Base-by-base conservation (phyloP, 2,797 vertebrate species). In the Myotis planiceps region DNA sequence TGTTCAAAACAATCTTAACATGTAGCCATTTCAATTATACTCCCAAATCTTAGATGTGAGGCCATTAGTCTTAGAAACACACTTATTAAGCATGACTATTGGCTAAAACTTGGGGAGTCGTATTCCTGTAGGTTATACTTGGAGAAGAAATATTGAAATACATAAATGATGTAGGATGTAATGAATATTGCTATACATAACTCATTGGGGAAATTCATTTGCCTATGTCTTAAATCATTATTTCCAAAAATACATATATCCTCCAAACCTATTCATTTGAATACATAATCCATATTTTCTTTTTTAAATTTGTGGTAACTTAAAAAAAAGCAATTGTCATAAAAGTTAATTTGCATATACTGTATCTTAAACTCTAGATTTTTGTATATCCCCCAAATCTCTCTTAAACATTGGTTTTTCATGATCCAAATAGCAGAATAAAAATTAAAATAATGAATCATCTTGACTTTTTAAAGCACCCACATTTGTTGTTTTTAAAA, bases 191-290 rank as follows among this genome's bases (percentile, higher is more conserved):
- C 42, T 68, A 65, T 92, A 78, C 29, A 88, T 85, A 95, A 86
- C 95, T 96, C 83, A 95, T 29, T 80, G 42, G 58, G 8, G 29
- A 94, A 93, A 25, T 34, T 89, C 37, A 6, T 39, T 94, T 93
- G 21, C 21, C 18, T 88, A 37, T 49, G 14, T 79, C 68, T 88
- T 87, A 83, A 92, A 76, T 78, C 8, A 80, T 93, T 32, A 65
- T 83, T 96, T 94, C 85, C 6, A 65, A 92, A 90, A 84, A 65
- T 76, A 23, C 8, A 63, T 47, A 19, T 85, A 34, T 37, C 4
- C 25, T 21, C n/a, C 15, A 91, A 88, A 90, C 6, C 7, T 66
- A 78, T 79, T 96, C 29, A 69, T 85, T 88, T 91, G 13, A 88
- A 92, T 66, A 66, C 34, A 34, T 60, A 83, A 86, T 85, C 9